Evolutionary conservation across 2,113 vertebrate species (phyloP), one percentile per base, ranked within the genome.

Genomic region (Pungitius pungitius): DNA sequence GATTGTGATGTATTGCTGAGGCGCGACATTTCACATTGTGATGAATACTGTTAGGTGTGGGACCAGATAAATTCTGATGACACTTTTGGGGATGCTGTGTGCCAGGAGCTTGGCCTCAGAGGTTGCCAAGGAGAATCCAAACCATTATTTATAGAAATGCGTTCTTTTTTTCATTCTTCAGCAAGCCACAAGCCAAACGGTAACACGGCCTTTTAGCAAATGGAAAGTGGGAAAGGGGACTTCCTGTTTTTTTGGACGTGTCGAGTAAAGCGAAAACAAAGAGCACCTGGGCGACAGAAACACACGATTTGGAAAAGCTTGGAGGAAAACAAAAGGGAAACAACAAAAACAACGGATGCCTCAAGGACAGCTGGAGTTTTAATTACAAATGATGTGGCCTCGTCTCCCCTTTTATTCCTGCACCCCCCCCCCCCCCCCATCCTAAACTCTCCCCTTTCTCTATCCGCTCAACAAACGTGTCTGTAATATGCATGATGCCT

Each of bases 41-140:
- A 85, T 87, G 72, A 91, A 94, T 87, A 83, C 78, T 85, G 77
- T 68, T 65, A 45, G 66, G 71, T 81, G 73, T 22, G 26, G 78
- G 86, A 83, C 78, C 71, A 88, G 89, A 90, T 91, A 80, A 77
- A 91, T 92, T 87, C 63, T 78, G 59, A 91, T 63, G 77, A 78
- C 79, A 81, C 77, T 72, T 76, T 35, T 58, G 63, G 56, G 69
- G 72, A 51, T 60, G 71, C 35, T 45, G 33, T 61, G 35, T 73
- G 59, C 75, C 80, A 86, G 73, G 65, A 72, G 61, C 58, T 78
- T 72, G 45, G 77, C 66, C 73, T 68, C 39, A 43, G 85, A 75
- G 83, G 80, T 77, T 89, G 69, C 79, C 60, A 75, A 72, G 57
- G 49, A 85, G 40, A 77, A 77, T 43, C 37, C 49, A 58, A 70